These are phyloP conservation scores for Xestia xanthographa DNA, from an alignment of 2,888 invertebrate genomes.

Conservation along the genomic window DNA sequence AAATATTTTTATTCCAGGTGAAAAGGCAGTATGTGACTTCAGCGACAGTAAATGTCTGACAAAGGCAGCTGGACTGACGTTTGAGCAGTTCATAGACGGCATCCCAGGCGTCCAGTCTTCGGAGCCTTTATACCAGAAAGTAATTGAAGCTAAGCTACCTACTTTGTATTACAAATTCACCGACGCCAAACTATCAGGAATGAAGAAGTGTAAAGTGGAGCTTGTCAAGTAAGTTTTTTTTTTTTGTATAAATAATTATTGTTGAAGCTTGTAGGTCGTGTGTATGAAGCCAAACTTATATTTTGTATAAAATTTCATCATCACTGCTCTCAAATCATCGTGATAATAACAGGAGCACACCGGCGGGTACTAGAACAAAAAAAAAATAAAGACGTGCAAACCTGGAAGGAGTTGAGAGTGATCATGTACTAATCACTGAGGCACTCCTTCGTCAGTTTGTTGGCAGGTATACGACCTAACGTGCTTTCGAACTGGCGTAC, in stretches of 20 bases:
- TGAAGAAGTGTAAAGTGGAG: slow-evolving; percentile 55
- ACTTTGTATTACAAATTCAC: slow-evolving; percentile 46
- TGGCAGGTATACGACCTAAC: too few species aligned
- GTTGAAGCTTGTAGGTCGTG: neutral
- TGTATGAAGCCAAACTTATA: neutral
- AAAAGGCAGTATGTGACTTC: slow-evolving; percentile 60
- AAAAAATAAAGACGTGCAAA: too few species aligned
- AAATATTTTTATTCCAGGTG: slow-evolving; percentile 35
- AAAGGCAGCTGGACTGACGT: slow-evolving; percentile 12
- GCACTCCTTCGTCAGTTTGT: too few species aligned
- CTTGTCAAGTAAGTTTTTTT: slow-evolving; percentile 29
- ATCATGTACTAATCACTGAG: too few species aligned
- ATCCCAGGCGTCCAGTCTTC: slow-evolving; percentile 61
- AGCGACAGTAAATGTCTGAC: slow-evolving; percentile 61
- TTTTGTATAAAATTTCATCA: neutral
- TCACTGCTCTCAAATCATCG: neutral
- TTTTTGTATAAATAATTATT: neutral
- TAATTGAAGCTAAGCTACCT: slow-evolving; percentile 47
- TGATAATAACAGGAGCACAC: neutral
- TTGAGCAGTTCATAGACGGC: slow-evolving; percentile 51
- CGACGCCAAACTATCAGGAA: slow-evolving; percentile 52
- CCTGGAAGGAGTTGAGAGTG: too few species aligned
- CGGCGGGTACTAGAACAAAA: too few species aligned
- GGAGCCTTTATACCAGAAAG: slow-evolving; percentile 68
- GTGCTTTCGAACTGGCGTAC: too few species aligned